Percentiles rank a stretch among this genome's conserved stretches.
These are phyloP conservation scores for Cricetomys ansorgei DNA, from an alignment of 2,113 vertebrate species.

Conservation along the genomic window DNA sequence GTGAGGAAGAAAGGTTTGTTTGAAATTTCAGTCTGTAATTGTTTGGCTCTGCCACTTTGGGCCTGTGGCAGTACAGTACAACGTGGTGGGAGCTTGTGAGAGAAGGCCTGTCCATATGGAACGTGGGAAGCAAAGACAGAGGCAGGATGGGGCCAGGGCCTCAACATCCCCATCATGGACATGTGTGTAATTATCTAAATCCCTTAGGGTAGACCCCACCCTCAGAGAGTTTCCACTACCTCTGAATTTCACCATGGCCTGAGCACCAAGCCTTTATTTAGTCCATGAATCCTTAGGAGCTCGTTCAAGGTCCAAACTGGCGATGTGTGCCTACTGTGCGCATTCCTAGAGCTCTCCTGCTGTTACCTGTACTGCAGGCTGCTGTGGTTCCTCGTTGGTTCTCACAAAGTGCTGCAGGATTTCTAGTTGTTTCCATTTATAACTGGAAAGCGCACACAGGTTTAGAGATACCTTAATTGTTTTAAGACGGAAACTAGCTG, in stretches of 20 bases:
- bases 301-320: not conserved
- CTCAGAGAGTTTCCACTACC: not conserved
- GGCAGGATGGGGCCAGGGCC: not conserved
- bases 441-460: not conserved
- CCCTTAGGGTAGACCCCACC: not conserved
- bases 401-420: not conserved
- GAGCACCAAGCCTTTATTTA: not conserved
- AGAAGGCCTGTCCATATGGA: not conserved
- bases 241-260: not conserved
- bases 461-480: not conserved
- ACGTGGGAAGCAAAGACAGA: not conserved
- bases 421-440: not conserved
- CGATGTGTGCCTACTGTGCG: accelerated
- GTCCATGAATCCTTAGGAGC: not conserved
- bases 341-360: not conserved
- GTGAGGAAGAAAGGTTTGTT: not conserved
- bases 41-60: not conserved
- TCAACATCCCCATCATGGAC: not conserved
- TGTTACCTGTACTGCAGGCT: not conserved
- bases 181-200: not conserved
- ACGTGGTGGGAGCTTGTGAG: not conserved
- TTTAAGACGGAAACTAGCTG: not conserved
- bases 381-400: not conserved
- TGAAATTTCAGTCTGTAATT: too few species aligned
- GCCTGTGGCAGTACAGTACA: too few species aligned